Evolutionary conservation across 2,888 invertebrate genomes (phyloP), one percentile per base, ranked within the genome.

Genomic region (Sarcophaga variegata): DNA sequence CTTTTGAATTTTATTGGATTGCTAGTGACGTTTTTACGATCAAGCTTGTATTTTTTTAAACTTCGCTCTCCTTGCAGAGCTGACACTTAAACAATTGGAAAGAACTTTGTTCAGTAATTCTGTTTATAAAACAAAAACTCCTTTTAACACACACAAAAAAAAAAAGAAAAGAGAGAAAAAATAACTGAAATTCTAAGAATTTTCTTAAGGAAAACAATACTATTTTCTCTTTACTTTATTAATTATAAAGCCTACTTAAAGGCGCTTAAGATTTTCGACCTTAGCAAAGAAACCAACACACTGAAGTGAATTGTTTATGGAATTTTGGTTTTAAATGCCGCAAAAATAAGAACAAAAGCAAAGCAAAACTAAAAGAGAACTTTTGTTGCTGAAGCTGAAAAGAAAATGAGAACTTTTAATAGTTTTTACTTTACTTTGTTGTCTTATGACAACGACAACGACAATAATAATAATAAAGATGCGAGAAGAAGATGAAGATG

Each of bases 341-440:
- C 62, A 62, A 54, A 70, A 47, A 77, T 20, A 20, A 37, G 17
- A 37, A 74, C 37, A 20, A 12, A 45, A 67, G 8, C 3, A 59
- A 59, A 59, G 37, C 2, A 37, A 54, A 54, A 54, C 54, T 54
- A 54, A 54, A 54, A 54, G 54, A 54, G 49, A 14, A 54, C 4
- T 54, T 54, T 54, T 54, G 12, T 54, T 54, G 54, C 54, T 54
- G 54, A 54, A 54, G 49, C 14, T 14, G 54, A 54, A 62, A 62
- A 20, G n/a, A 62, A 62, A 62, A 62, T n/a, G 10, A 71, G 49
- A 72, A 72, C 62, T 78, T 83, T 25, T 62, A 67, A 72, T 66
- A 62, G 62, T 72, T 72, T 77, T 72, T n/a, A 49, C 27, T 67
- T 54, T 54, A 14, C 17, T 54, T 54, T 54, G 54, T 83, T 83